These are phyloP conservation scores for Bos javanicus DNA, from an alignment of 2,113 vertebrate species.

Conservation along the genomic window DNA sequence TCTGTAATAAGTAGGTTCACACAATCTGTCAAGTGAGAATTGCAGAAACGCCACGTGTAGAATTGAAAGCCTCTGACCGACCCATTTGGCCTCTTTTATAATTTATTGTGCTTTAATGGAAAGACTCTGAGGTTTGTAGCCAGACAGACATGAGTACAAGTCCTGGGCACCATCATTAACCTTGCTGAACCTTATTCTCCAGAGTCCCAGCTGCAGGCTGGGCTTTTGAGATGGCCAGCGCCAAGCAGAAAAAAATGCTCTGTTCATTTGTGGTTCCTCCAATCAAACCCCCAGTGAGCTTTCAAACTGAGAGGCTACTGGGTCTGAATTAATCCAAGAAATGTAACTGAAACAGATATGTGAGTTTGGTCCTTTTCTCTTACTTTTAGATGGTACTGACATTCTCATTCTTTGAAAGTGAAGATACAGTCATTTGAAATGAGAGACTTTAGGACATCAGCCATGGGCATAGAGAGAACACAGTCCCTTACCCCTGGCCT, in stretches of 20 bases:
- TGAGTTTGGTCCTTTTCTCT: background rate
- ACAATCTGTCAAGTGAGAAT: constrained; percentile 22
- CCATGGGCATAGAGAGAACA: background rate
- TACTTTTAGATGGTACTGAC: background rate
- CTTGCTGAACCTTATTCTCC: constrained; percentile 19
- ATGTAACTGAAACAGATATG: background rate
- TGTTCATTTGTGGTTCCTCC: background rate
- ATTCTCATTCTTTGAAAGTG: background rate
- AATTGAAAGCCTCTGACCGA: background rate
- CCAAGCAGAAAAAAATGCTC: background rate
- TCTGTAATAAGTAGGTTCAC: background rate
- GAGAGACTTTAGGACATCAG: background rate
- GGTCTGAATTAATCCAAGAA: background rate
- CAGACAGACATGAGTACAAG: constrained; percentile 17
- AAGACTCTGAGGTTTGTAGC: constrained; percentile 9
- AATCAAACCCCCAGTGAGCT: background rate
- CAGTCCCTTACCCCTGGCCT: background rate
- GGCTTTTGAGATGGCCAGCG: background rate
- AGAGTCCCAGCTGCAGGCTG: background rate
- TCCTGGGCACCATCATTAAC: constrained; percentile 27
- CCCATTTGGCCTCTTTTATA: constrained; percentile 37
- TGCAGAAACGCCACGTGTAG: background rate
- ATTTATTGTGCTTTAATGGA: constrained; percentile 34
- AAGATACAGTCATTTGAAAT: background rate
- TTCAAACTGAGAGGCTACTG: background rate